Conservation (phyloP, 2,797 vertebrate species). For the Mormyrops attenuatus region DNA sequence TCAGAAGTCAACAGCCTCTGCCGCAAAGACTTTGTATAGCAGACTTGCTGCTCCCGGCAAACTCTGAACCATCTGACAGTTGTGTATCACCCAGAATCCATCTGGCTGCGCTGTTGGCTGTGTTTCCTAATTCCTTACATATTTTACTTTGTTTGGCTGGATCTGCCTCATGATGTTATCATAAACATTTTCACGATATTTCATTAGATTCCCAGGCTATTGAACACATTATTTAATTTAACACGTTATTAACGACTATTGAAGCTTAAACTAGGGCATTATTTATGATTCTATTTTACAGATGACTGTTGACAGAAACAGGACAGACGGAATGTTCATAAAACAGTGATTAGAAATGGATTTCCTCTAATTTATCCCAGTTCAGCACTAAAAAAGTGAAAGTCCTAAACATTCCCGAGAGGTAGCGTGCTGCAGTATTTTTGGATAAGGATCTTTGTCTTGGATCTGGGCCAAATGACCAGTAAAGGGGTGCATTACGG, state of each 20-base stretch:
- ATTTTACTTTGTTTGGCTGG: neutral
- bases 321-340: neutral
- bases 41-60: neutral
- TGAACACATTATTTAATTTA: no score
- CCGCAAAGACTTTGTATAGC: neutral
- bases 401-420: neutral
- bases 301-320: neutral
- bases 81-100: neutral
- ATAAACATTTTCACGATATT: neutral
- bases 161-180: slow-evolving; percentile 4
- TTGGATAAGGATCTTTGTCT: neutral
- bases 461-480: neutral
- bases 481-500: neutral
- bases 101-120: neutral
- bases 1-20: neutral
- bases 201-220: neutral
- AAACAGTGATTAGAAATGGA: neutral
- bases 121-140: slow-evolving; percentile 4
- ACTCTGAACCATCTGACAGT: neutral
- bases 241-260: no score
- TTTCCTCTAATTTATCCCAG: neutral
- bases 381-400: neutral
- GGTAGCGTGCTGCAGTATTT: neutral
- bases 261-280: neutral
- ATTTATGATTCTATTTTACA: neutral